Conservation (phyloP, 2,888 invertebrate genomes). For the Pristionchus japonicus region DNA sequence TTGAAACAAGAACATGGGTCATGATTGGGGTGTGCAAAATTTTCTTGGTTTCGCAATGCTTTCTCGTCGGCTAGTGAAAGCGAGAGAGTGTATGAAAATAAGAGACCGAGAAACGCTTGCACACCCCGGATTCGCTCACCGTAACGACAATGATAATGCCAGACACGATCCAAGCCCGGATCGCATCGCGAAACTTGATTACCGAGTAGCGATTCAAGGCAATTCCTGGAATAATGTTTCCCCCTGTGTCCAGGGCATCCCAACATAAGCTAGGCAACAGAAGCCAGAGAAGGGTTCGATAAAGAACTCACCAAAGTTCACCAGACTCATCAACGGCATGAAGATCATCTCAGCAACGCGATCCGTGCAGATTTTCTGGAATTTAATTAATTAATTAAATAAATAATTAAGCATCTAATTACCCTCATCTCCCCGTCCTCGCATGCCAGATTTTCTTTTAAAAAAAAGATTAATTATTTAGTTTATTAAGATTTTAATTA, state of each 20-base stretch:
- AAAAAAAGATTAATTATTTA: no score
- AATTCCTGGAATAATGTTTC: background rate
- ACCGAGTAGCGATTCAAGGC: background rate
- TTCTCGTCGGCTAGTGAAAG: no score
- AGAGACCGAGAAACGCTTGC: no score
- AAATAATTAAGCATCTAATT: background rate
- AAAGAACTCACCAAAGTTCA: background rate
- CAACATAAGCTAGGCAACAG: no score
- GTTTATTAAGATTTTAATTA: background rate
- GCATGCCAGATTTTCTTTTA: no score
- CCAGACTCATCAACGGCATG: background rate
- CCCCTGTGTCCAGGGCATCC: no score
- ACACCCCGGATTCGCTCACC: background rate
- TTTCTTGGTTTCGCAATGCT: no score
- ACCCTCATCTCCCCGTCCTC: background rate
- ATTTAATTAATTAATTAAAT: background rate
- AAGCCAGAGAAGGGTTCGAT: no score
- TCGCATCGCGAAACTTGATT: background rate
- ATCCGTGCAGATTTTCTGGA: background rate
- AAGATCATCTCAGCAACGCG: background rate
- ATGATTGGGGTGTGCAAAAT: no score
- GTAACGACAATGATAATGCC: background rate
- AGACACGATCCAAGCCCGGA: background rate
- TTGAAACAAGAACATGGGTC: no score
- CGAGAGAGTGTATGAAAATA: no score